Conservation (phyloP, 2,113 vertebrate species). For the Columba livia region DNA sequence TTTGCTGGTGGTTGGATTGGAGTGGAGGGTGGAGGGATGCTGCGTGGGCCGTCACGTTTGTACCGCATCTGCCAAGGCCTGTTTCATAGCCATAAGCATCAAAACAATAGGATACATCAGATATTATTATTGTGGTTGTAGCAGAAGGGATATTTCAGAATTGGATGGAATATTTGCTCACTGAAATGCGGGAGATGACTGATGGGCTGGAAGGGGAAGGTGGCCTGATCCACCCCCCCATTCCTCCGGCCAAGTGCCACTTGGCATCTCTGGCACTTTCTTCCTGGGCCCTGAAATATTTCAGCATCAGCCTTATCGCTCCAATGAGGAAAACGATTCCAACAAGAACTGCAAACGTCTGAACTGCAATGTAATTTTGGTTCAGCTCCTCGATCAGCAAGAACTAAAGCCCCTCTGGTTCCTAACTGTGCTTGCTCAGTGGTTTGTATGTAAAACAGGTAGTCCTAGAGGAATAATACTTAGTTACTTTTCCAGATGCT, state of each 20-base stretch:
- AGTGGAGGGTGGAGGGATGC: neutral
- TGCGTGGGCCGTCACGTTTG: neutral
- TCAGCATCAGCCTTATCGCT: neutral
- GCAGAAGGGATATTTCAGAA: neutral
- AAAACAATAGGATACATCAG: neutral
- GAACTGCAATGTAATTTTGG: neutral
- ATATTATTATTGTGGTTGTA: neutral
- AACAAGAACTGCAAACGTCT: neutral
- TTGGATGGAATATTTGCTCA: neutral
- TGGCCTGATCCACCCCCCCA: neutral
- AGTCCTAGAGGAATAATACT: neutral
- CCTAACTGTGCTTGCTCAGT: neutral
- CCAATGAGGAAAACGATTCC: neutral
- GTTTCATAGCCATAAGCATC: neutral
- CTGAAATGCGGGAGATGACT: neutral
- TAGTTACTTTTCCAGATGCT: neutral
- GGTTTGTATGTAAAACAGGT: neutral
- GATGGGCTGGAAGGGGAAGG: neutral
- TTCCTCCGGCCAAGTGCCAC: neutral
- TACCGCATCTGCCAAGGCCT: neutral
- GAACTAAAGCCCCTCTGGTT: neutral
- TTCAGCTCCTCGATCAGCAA: neutral
- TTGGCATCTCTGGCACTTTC: neutral
- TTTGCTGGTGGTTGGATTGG: neutral
- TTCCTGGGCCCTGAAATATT: neutral